Conservation (phyloP, 2,888 invertebrate species). For the Chymomyza caudatula region DNA sequence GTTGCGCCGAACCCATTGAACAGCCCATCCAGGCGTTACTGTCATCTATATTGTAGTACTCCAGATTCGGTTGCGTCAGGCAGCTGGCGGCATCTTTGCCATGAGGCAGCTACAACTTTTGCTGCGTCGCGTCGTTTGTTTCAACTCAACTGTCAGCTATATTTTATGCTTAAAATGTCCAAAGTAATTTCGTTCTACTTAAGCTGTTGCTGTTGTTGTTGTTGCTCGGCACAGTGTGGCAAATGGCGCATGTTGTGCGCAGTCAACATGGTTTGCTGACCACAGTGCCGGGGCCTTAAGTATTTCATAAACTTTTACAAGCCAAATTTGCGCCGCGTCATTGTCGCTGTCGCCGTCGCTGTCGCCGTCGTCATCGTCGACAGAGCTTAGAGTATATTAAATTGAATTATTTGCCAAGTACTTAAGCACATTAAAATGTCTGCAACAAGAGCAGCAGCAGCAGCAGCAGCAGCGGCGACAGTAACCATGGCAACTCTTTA, state of each 20-base stretch:
- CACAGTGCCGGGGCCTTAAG: background rate
- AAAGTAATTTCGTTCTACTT: constrained; percentile 69
- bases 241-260: background rate
- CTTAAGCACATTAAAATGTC: constrained; percentile 36
- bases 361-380: background rate
- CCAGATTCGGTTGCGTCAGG: too few species aligned
- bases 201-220: constrained; percentile 29
- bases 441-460: background rate
- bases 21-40: background rate
- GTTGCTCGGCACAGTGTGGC: constrained; percentile 7
- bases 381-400: constrained; percentile 54
- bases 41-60: too few species aligned
- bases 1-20: constrained; percentile 10
- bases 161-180: constrained; percentile 71
- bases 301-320: constrained; percentile 1
- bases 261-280: background rate
- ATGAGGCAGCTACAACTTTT: constrained; percentile 28
- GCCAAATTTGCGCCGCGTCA: constrained; percentile 1
- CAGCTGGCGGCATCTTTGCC: background rate
- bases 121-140: constrained; percentile 18
- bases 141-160: constrained; percentile 66
- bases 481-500: constrained; percentile 1
- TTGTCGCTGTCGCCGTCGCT: background rate
- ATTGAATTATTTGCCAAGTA: constrained; percentile 60
- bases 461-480: background rate